Evolutionary conservation across 2,113 vertebrate genomes (phyloP).

Genomic region (Eudyptes chrysolophus): DNA sequence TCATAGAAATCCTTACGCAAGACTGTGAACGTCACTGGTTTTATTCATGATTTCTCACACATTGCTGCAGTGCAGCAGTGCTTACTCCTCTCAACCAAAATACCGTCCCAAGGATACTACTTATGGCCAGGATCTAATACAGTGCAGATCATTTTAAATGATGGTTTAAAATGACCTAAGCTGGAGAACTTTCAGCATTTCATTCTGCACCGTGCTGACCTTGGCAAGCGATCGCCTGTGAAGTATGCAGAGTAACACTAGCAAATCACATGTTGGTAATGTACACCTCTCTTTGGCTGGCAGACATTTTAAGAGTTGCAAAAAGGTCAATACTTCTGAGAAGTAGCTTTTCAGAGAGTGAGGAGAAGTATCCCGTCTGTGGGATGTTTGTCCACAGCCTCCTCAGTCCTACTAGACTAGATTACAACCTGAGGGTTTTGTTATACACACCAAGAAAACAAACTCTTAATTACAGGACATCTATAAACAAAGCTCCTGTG

Average conservation of each 20-base stretch:
- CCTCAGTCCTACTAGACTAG: neutral
- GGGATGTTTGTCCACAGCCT: neutral
- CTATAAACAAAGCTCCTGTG: neutral
- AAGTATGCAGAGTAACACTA: constrained; percentile 9
- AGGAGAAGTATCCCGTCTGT: neutral
- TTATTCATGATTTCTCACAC: neutral
- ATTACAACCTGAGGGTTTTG: neutral
- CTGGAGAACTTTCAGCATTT: neutral
- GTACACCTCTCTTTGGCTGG: constrained; percentile 41
- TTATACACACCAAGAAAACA: neutral
- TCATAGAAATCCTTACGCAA: neutral
- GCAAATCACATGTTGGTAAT: constrained; percentile 48
- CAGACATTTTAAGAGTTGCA: constrained; percentile 31
- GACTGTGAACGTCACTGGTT: accelerated
- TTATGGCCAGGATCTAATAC: neutral
- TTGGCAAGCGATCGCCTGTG: neutral
- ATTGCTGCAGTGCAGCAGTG: neutral
- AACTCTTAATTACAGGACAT: neutral
- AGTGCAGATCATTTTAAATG: neutral
- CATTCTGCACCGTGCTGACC: neutral
- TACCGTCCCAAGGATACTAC: neutral
- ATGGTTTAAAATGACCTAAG: neutral
- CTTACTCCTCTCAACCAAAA: neutral
- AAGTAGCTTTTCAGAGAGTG: neutral
- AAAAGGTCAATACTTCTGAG: constrained; percentile 62